A percentile compares a stretch with the other conserved stretches of the same genome.
These are phyloP conservation scores for Scalopus aquaticus DNA, from an alignment of 2,113 vertebrate species.

Conservation along the genomic window DNA sequence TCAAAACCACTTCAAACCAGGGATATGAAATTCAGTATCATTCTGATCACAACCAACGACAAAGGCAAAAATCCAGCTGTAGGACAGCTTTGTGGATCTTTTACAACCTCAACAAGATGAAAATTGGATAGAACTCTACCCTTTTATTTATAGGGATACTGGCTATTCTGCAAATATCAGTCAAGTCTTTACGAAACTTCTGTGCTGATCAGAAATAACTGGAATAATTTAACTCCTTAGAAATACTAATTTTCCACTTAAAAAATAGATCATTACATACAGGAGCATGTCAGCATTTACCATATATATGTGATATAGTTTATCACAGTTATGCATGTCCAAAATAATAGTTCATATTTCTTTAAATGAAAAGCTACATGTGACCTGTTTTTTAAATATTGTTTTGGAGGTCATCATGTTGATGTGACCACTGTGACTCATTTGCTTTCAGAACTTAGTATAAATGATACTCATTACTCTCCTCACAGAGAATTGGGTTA, in stretches of 20 bases:
- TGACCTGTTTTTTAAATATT: neutral
- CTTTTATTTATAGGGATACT: neutral
- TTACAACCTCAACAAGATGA: neutral
- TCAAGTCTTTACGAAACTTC: neutral
- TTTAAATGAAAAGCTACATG: neutral
- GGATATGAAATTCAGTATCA: neutral
- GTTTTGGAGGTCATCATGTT: neutral
- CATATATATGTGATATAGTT: neutral
- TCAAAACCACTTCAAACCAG: neutral
- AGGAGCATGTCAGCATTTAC: neutral
- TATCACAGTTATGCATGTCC: neutral
- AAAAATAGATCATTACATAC: neutral
- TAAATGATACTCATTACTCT: neutral
- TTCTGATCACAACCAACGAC: neutral
- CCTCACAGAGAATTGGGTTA: neutral
- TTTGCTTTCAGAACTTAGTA: neutral
- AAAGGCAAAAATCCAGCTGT: neutral
- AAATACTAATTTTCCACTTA: neutral
- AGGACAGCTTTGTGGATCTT: neutral
- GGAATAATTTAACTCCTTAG: neutral
- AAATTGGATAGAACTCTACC: neutral
- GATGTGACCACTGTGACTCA: neutral
- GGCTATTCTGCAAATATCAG: neutral
- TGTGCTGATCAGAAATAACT: neutral
- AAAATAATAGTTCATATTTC: neutral